Evolutionary conservation across 2,797 vertebrate species (phyloP).

Genomic region (Eulemur albifrons): DNA sequence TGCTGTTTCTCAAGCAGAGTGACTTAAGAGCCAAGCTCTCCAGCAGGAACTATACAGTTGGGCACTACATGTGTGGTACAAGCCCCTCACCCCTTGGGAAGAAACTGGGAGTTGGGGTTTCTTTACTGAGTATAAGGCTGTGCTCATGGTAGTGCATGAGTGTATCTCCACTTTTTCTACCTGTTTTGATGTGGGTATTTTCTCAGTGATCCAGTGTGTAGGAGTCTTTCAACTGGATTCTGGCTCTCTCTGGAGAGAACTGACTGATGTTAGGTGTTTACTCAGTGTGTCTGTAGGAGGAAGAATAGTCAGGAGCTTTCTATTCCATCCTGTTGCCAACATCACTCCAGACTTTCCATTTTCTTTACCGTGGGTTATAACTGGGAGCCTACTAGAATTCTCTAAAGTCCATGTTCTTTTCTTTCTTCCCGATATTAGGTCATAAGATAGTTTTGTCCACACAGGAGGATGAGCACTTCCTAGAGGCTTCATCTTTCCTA

Average conservation of each 20-base stretch:
- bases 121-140: not conserved
- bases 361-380: conserved; percentile 6
- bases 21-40: not conserved
- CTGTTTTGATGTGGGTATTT: not conserved
- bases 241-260: not conserved
- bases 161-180: not conserved
- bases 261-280: not conserved
- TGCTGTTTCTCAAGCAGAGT: not conserved
- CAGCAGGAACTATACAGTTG: not conserved
- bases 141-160: not conserved
- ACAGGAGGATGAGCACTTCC: not conserved
- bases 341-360: not conserved
- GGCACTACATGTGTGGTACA: not conserved
- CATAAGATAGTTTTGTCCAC: not conserved
- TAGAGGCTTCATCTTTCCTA: not conserved
- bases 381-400: not conserved
- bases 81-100: not conserved
- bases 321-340: not conserved
- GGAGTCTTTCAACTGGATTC: not conserved
- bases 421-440: conserved; percentile 16
- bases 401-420: not conserved
- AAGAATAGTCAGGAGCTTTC: not conserved
- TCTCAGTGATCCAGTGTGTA: not conserved
- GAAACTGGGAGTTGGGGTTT: not conserved
- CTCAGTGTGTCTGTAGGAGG: not conserved